These are phyloP conservation scores for Alligator mississippiensis DNA, from an alignment of 2,113 vertebrate genomes.

Conservation along the genomic window DNA sequence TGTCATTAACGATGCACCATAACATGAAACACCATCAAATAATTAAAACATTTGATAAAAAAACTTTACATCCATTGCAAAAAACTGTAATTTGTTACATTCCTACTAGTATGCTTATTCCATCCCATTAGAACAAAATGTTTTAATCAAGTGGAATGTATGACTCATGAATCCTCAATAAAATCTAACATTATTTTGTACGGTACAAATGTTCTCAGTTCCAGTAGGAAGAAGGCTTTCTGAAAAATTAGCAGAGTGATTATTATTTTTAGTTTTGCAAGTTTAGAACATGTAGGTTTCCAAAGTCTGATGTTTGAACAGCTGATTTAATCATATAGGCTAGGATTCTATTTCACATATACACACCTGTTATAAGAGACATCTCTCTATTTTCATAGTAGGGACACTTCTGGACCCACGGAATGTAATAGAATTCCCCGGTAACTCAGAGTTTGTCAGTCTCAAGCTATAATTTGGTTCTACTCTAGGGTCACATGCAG, in stretches of 20 bases:
- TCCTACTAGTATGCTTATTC: not conserved
- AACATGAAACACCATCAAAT: not conserved
- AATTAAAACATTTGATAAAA: conserved; percentile 5
- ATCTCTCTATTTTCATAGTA: too few relatives aligned
- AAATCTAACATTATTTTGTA: not conserved
- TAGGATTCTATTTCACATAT: too few relatives aligned
- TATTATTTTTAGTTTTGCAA: not conserved
- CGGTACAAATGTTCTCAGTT: not conserved
- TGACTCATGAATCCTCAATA: not conserved
- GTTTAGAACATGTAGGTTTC: not conserved
- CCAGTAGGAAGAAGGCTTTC: conserved; percentile 1
- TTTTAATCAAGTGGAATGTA: conserved; percentile 7
- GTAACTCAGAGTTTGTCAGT: too few relatives aligned
- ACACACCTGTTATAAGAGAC: too few relatives aligned
- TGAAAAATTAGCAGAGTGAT: not conserved
- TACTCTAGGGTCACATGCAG: too few relatives aligned
- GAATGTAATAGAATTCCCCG: too few relatives aligned
- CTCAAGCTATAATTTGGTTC: too few relatives aligned
- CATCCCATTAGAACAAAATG: not conserved
- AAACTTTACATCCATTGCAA: not conserved
- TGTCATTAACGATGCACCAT: not conserved
- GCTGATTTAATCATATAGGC: not conserved
- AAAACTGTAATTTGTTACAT: not conserved
- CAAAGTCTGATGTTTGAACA: not conserved
- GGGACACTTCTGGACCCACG: too few relatives aligned